A percentile compares a stretch with the other conserved stretches of the same genome.
Conservation (phyloP, 2,888 invertebrate species). For the Kuschelorhynchus macadamiae region DNA sequence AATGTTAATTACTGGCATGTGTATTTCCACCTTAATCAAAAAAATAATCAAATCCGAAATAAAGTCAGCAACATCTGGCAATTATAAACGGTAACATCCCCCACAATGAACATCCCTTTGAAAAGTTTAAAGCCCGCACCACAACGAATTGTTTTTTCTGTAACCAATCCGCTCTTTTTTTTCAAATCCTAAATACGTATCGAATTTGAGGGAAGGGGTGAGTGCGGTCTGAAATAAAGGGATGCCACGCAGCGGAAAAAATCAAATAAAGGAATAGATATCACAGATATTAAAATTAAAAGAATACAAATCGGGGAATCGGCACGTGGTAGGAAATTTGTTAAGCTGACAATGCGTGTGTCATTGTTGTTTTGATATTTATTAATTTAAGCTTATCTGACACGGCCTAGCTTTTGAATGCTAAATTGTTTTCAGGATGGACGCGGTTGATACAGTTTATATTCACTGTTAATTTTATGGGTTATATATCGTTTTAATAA, state of each 20-base stretch:
- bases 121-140: constrained; percentile 24
- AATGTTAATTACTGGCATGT: too few species aligned
- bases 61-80: constrained; percentile 32
- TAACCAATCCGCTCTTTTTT: constrained; percentile 37
- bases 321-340: constrained; percentile 22
- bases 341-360: constrained; percentile 3
- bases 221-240: constrained; percentile 56
- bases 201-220: constrained; percentile 60
- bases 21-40: not conserved
- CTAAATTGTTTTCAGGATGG: not conserved
- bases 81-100: constrained; percentile 37
- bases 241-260: constrained; percentile 58
- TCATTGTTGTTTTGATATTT: constrained; percentile 51
- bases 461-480: too few species aligned
- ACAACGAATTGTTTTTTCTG: constrained; percentile 29
- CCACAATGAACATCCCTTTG: constrained; percentile 27
- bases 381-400: constrained; percentile 55
- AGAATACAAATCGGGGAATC: not conserved
- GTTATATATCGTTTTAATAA: too few species aligned
- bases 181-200: constrained; percentile 43
- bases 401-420: constrained; percentile 28
- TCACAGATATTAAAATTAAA: constrained; percentile 21
- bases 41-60: not conserved
- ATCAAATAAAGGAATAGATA: constrained; percentile 52
- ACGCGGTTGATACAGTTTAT: too few species aligned